Conservation (phyloP, 2,113 vertebrate genomes). For the Boleophthalmus pectinirostris region DNA sequence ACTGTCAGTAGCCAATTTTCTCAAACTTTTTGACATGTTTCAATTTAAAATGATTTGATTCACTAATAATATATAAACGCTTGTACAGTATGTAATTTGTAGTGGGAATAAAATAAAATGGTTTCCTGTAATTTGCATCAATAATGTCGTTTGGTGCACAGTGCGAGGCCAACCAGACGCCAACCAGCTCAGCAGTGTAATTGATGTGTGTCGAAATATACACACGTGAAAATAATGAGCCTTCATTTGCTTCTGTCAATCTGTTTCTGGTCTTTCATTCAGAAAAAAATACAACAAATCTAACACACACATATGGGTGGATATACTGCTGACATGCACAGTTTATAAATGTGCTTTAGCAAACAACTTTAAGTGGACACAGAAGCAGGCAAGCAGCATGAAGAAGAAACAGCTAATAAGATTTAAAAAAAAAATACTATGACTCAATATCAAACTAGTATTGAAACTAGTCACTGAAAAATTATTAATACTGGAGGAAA, state of each 20-base stretch:
- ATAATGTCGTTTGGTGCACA: no score
- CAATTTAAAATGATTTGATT: no score
- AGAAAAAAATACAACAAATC: constrained; percentile 23
- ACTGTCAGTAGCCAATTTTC: neutral
- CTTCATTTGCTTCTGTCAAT: constrained; percentile 21
- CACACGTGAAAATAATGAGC: constrained; percentile 41
- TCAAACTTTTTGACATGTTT: no score
- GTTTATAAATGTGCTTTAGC: neutral
- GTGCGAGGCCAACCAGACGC: neutral
- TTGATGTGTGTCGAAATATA: neutral
- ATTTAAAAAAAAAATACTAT: neutral
- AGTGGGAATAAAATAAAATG: no score
- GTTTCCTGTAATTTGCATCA: no score
- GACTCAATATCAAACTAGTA: no score
- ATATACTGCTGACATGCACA: constrained; percentile 24
- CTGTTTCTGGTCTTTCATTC: constrained; percentile 12
- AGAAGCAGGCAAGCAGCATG: constrained; percentile 13
- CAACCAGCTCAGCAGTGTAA: neutral
- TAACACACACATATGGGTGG: constrained; percentile 27
- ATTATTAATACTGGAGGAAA: no score
- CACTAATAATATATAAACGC: no score
- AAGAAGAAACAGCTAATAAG: neutral
- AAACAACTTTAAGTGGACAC: constrained; percentile 21
- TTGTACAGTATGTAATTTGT: no score
- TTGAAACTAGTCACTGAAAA: no score